Evolutionary conservation across 2,888 invertebrate species (phyloP), one percentile per base, ranked within the genome.

Genomic region (Morpho helenor): DNA sequence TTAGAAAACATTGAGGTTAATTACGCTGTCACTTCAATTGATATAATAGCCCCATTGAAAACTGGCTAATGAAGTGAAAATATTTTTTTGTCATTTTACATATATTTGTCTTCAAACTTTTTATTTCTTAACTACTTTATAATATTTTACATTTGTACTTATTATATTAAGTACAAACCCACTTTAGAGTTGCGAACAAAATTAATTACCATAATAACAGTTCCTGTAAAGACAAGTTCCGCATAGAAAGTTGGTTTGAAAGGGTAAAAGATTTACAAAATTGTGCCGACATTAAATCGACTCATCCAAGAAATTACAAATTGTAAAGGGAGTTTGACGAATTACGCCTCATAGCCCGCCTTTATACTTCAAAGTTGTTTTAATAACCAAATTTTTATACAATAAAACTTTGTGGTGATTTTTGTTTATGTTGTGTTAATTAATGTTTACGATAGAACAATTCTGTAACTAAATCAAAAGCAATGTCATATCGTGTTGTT

Each of bases 281-380:
- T 54, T 41, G 31, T 49, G 49, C 43, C 31, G 56, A 46, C 48
- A 51, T 59, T 59, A 56, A 61, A 61, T 42, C 53, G 42, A 44
- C 47, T 59, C 53, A 56, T 53, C 56, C 48, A 48, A 62, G 50
- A 59, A 53, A 51, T 56, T 60, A 57, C 53, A 57, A 62, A 59
- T 56, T 53, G 50, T 61, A 55, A 56, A 61, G 52, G 44, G 47
- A 53, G 52, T 54, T 58, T 58, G 50, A 62, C 56, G 50, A 62
- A 54, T 59, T 56, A 56, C 56, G 49, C 48, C 43, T 50, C 50
- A 54, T 40, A 44, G 39, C 41, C 50, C 49, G 9, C 22, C 22
- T 55, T 49, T 3, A 51, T 42, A 53, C 53, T 56, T 56, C 53
- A 51, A 57, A 57, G 53, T 41, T 56, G 49, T 43, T 46, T 49